Conservation (phyloP, 2,113 vertebrate genomes). For the Ondatra zibethicus region DNA sequence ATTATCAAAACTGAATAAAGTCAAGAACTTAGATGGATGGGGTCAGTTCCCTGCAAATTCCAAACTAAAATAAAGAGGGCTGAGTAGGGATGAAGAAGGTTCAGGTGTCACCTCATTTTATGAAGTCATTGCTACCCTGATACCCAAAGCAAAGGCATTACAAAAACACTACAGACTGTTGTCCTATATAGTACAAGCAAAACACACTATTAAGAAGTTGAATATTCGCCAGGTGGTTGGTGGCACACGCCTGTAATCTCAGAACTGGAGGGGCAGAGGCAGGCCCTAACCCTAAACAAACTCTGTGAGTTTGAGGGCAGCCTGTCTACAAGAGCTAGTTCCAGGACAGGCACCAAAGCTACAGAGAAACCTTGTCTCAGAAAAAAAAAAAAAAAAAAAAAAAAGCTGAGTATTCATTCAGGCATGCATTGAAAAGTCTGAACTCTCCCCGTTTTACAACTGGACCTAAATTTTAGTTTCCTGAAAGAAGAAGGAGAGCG, state of each 20-base stretch:
- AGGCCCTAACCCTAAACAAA: too few species aligned
- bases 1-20: not conserved
- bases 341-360: too few species aligned
- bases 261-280: too few species aligned
- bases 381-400: not conserved
- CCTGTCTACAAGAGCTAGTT: too few species aligned
- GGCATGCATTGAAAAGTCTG: too few species aligned
- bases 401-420: not conserved
- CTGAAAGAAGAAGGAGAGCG: too few species aligned
- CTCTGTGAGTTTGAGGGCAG: too few species aligned
- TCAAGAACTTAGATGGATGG: not conserved
- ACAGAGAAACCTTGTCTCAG: too few species aligned
- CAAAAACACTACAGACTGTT: not conserved
- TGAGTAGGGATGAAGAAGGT: not conserved
- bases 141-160: not conserved
- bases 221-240: not conserved
- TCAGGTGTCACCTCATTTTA: not conserved
- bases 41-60: not conserved
- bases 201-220: slow-evolving; percentile 24
- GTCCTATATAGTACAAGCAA: not conserved
- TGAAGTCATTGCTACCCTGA: not conserved
- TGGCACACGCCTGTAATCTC: too few species aligned
- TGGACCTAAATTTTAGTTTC: too few species aligned
- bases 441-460: too few species aligned
- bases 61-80: not conserved